Evolutionary conservation across 2,113 vertebrate genomes (phyloP).

Genomic region (Toxotes jaculatrix): DNA sequence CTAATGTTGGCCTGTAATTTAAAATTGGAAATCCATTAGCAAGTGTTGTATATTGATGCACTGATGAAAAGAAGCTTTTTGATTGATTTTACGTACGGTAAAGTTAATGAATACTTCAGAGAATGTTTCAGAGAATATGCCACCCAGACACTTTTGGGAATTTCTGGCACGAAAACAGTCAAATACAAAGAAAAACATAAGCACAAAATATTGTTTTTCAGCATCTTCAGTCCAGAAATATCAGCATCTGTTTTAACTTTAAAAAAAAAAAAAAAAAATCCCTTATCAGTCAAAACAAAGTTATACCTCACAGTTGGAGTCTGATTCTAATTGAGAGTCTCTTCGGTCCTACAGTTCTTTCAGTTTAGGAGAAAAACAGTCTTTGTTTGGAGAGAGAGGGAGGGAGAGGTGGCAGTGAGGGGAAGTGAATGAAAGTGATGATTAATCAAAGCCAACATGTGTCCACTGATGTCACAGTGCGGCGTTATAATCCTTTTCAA

Average conservation of each 20-base stretch:
- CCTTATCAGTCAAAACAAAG: constrained; percentile 14
- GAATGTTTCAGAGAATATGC: constrained; percentile 22
- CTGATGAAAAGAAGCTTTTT: background rate
- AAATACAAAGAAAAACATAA: constrained; percentile 37
- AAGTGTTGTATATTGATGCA: background rate
- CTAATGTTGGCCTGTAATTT: constrained; percentile 10
- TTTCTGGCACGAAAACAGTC: constrained; percentile 1
- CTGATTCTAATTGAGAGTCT: constrained; percentile 41
- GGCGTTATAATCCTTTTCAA: constrained; percentile 38
- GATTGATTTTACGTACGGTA: constrained; percentile 19
- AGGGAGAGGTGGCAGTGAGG: background rate
- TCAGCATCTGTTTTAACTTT: constrained; percentile 25
- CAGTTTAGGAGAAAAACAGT: constrained; percentile 21
- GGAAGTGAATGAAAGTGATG: constrained; percentile 25
- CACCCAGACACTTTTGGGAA: background rate
- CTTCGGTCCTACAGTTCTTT: constrained; percentile 14
- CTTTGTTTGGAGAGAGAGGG: constrained; percentile 16
- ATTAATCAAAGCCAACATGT: constrained; percentile 59
- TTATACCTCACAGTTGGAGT: constrained; percentile 28
- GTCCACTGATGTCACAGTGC: constrained; percentile 47
- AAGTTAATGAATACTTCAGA: constrained; percentile 23
- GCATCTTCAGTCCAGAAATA: constrained; percentile 16
- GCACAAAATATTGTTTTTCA: constrained; percentile 27
- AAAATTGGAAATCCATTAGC: constrained; percentile 27
- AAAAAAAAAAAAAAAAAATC: background rate